Percentiles rank a stretch among this genome's conserved stretches.
phyloP scores from a whole-genome alignment of 1,140 invertebrate genomes.

The Trachelipus rathkii region DNA sequence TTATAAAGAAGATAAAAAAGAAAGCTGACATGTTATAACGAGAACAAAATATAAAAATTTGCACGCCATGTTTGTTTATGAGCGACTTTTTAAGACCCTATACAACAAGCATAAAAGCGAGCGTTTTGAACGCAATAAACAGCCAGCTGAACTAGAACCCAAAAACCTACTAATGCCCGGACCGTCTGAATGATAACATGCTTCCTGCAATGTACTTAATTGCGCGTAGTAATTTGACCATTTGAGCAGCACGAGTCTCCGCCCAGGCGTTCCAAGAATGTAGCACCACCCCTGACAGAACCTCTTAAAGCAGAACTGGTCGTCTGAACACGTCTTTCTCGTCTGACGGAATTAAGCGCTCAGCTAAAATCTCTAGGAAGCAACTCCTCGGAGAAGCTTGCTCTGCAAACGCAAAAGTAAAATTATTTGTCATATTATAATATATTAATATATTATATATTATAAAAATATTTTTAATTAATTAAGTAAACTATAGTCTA shows the following conservation, averaged over 20 bases:
- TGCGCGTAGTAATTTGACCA: constrained; percentile 67
- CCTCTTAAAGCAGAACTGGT: background rate
- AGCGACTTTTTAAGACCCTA: too few relatives aligned
- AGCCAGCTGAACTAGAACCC: too few relatives aligned
- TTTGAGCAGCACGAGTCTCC: constrained; percentile 35
- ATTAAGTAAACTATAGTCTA: too few relatives aligned
- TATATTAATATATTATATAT: too few relatives aligned
- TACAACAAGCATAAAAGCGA: too few relatives aligned
- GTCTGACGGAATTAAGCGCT: constrained; percentile 55
- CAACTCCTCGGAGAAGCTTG: constrained; percentile 58
- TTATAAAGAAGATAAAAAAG: too few relatives aligned
- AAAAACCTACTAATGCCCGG: constrained; percentile 67
- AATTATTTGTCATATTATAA: too few relatives aligned
- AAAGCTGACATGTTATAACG: too few relatives aligned
- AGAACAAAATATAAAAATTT: too few relatives aligned
- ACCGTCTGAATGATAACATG: constrained; percentile 87
- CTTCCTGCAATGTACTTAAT: constrained; percentile 78
- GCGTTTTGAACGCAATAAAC: too few relatives aligned
- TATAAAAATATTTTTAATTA: too few relatives aligned
- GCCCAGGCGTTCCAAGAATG: constrained; percentile 5
- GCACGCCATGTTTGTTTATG: too few relatives aligned
- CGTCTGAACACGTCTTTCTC: constrained; percentile 27
- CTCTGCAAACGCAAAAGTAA: constrained; percentile 50
- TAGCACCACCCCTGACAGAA: background rate
- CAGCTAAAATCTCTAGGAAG: constrained; percentile 81